Evolutionary conservation across 1,140 invertebrate species (phyloP).

Genomic region (Lordiphosa clarofinis): DNA sequence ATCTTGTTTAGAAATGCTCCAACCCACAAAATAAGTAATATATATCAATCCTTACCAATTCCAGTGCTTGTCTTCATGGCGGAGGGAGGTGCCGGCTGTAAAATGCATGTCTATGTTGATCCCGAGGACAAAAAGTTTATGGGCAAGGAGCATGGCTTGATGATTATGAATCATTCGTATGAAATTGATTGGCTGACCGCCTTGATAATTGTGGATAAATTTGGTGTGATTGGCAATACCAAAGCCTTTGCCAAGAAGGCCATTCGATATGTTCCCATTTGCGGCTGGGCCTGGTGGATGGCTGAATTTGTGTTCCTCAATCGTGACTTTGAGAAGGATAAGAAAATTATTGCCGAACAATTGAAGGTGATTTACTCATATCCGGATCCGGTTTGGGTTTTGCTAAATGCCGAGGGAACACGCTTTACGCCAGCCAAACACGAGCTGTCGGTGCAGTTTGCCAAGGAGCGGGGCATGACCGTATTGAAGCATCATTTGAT

Average conservation of each 20-base stretch:
- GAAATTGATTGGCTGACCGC: constrained; percentile 96
- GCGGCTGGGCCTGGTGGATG: constrained; percentile 97
- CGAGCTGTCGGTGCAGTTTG: constrained; percentile 92
- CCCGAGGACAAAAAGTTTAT: constrained; percentile 88
- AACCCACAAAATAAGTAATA: too few species aligned
- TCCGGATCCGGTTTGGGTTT: constrained; percentile 91
- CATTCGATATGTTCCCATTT: constrained; percentile 92
- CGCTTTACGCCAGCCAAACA: constrained; percentile 94
- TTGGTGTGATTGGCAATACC: constrained; percentile 89
- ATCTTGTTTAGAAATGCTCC: too few species aligned
- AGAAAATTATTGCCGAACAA: constrained; percentile 88
- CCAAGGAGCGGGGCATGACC: constrained; percentile 90
- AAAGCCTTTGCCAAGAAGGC: constrained; percentile 97
- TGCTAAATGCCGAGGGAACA: constrained; percentile 96
- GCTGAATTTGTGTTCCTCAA: constrained; percentile 95
- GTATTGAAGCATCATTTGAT: constrained; percentile 93
- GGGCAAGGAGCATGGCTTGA: constrained; percentile 92
- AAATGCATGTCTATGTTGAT: constrained; percentile 87
- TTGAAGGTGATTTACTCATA: constrained; percentile 91
- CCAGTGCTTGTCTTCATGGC: constrained; percentile 91
- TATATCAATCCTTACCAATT: too few species aligned
- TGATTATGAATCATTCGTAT: constrained; percentile 97
- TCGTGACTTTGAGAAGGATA: constrained; percentile 94
- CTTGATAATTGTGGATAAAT: constrained; percentile 91
- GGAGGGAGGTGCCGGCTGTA: constrained; percentile 94